Percentiles rank a stretch among this genome's conserved stretches.
These are phyloP conservation scores for Tachuris rubrigastra DNA, from an alignment of 2,113 vertebrate species.

Conservation along the genomic window DNA sequence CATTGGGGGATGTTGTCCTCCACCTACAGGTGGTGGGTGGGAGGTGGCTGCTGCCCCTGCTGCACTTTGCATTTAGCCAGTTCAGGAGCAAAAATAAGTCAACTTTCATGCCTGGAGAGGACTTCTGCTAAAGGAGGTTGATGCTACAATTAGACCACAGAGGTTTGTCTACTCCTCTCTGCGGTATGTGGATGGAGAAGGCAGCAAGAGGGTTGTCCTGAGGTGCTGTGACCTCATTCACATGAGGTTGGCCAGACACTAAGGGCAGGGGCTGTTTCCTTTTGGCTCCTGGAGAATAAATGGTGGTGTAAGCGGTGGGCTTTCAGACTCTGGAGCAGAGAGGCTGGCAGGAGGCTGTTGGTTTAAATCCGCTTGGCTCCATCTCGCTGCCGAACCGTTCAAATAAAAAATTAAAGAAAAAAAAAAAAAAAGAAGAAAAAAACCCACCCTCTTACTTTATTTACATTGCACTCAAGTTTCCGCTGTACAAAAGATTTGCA, in stretches of 20 bases:
- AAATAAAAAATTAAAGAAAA: background rate
- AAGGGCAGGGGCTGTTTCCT: background rate
- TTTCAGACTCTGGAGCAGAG: background rate
- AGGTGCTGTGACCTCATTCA: background rate
- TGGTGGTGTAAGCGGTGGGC: background rate
- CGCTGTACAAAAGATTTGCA: slow-evolving; percentile 82
- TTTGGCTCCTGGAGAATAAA: background rate
- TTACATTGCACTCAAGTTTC: slow-evolving; percentile 81
- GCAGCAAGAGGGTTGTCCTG: background rate
- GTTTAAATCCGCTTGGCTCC: slow-evolving; percentile 51
- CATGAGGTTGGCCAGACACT: background rate
- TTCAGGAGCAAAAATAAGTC: background rate
- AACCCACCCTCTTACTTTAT: slow-evolving; percentile 74
- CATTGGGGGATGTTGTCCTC: background rate
- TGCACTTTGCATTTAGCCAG: background rate
- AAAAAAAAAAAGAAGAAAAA: background rate
- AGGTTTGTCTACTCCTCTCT: background rate
- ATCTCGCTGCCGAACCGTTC: background rate
- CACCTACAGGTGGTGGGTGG: background rate
- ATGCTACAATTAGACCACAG: background rate
- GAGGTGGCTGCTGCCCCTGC: background rate
- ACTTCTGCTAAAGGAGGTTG: background rate
- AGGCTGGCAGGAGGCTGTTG: slow-evolving; percentile 12
- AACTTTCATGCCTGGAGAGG: background rate
- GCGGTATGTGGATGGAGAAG: background rate